A percentile compares a stretch with the other conserved stretches of the same genome.
These are phyloP conservation scores for Pseudachorutes palmiensis DNA, from an alignment of 1,140 invertebrate species.

Conservation along the genomic window DNA sequence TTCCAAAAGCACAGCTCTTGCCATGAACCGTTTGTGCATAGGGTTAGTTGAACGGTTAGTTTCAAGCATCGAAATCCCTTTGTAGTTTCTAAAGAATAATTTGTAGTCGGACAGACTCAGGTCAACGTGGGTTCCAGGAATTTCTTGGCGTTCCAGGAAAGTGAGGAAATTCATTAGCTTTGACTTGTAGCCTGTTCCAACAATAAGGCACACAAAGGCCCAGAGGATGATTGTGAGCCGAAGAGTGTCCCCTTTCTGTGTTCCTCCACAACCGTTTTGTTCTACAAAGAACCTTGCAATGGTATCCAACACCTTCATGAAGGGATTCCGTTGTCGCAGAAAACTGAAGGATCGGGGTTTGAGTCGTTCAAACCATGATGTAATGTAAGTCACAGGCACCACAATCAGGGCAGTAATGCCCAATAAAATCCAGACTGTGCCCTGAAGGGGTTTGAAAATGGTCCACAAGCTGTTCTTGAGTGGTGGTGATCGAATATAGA, in stretches of 20 bases:
- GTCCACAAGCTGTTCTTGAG: not conserved
- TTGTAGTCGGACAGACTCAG: slow-evolving; percentile 2
- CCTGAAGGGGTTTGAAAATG: not conserved
- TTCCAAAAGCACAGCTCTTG: not conserved
- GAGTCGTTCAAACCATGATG: not conserved
- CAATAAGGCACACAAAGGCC: not conserved
- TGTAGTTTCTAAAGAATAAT: not conserved
- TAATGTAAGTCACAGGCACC: not conserved
- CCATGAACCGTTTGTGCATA: slow-evolving; percentile 2
- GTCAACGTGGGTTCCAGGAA: not conserved
- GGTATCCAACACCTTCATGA: not conserved
- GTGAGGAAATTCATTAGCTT: slow-evolving; percentile 2
- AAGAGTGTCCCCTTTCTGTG: not conserved
- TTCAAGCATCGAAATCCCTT: not conserved
- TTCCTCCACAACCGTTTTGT: not conserved
- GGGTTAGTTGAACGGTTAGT: not conserved
- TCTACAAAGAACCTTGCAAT: not conserved
- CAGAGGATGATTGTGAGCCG: not conserved
- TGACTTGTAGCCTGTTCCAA: not conserved
- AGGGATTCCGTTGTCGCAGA: not conserved
- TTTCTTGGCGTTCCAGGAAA: not conserved
- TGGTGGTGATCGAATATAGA: slow-evolving; percentile 1
- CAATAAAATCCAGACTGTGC: not conserved
- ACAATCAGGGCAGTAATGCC: not conserved
- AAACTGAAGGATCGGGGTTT: no score